Percentiles rank a stretch among this genome's conserved stretches.
These are phyloP conservation scores for Camelus dromedarius DNA, from an alignment of 2,113 vertebrate species.

Conservation along the genomic window DNA sequence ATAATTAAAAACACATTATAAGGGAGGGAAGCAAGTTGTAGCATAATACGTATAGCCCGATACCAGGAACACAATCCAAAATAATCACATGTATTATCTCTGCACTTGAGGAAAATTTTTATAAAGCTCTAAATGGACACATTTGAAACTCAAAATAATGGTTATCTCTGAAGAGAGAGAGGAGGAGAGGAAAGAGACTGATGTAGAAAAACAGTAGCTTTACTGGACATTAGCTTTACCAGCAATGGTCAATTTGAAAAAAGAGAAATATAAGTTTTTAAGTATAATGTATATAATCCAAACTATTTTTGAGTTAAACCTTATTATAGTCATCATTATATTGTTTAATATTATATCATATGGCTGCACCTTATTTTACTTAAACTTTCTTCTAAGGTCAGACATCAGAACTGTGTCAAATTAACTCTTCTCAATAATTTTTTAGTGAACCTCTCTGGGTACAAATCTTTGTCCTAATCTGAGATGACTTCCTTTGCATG, in stretches of 20 bases:
- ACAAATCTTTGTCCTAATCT: neutral
- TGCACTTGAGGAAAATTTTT: neutral
- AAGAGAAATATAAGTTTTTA: neutral
- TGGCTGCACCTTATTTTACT: neutral
- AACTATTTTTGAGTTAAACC: constrained; percentile 45
- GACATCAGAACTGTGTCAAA: neutral
- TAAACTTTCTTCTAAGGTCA: neutral
- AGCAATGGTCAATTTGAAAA: neutral
- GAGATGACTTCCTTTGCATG: neutral
- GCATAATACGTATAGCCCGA: neutral
- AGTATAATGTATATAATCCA: neutral
- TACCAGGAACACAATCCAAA: neutral
- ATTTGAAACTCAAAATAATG: neutral
- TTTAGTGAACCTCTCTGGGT: neutral
- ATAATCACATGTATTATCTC: constrained; percentile 6
- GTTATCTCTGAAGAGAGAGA: neutral
- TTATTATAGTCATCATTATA: neutral
- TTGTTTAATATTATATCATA: neutral
- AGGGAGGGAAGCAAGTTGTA: constrained; percentile 38
- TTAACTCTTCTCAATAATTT: constrained; percentile 15
- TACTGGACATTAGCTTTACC: neutral
- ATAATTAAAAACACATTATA: neutral
- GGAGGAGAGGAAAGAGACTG: neutral
- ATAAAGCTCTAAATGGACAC: neutral
- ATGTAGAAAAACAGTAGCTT: neutral